phyloP scores from a whole-genome alignment of 1,140 invertebrate species.

The Ceratina calcarata region DNA sequence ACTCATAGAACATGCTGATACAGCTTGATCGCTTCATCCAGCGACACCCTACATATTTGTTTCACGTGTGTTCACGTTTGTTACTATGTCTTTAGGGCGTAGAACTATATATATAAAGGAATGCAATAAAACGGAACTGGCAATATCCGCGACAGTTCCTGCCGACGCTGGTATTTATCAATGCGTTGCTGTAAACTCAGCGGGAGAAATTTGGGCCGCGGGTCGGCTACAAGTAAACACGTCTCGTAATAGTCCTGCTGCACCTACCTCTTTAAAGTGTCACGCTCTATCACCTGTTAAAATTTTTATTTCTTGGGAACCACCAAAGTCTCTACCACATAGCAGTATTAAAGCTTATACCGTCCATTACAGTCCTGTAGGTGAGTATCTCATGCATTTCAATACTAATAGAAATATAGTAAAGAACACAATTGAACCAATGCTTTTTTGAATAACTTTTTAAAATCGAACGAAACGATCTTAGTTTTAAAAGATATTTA shows the following conservation, averaged over 20 bases:
- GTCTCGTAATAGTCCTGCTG: slow-evolving; percentile 81
- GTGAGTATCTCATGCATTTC: slow-evolving; percentile 69
- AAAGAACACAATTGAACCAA: not conserved
- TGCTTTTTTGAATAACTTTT: too few species aligned
- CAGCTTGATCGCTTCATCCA: too few species aligned
- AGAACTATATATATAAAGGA: slow-evolving; percentile 80
- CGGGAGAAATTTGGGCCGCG: slow-evolving; percentile 84
- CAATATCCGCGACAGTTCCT: slow-evolving; percentile 84
- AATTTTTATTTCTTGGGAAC: slow-evolving; percentile 83
- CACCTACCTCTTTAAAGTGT: slow-evolving; percentile 82
- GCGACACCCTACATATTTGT: too few species aligned
- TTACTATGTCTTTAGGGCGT: slow-evolving; percentile 72
- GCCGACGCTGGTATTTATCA: slow-evolving; percentile 88
- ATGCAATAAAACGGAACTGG: slow-evolving; percentile 80
- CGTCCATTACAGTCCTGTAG: slow-evolving; percentile 83
- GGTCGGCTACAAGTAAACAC: slow-evolving; percentile 81
- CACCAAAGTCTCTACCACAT: slow-evolving; percentile 75
- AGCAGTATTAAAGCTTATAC: slow-evolving; percentile 83
- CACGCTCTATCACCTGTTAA: slow-evolving; percentile 80
- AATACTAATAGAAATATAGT: not conserved
- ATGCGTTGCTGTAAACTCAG: slow-evolving; percentile 86
- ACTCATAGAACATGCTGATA: too few species aligned
- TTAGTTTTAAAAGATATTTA: too few species aligned
- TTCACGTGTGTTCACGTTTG: not conserved
- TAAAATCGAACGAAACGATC: too few species aligned